Evolutionary conservation across 1,140 invertebrate species (phyloP).

Genomic region (Pinna nobilis): DNA sequence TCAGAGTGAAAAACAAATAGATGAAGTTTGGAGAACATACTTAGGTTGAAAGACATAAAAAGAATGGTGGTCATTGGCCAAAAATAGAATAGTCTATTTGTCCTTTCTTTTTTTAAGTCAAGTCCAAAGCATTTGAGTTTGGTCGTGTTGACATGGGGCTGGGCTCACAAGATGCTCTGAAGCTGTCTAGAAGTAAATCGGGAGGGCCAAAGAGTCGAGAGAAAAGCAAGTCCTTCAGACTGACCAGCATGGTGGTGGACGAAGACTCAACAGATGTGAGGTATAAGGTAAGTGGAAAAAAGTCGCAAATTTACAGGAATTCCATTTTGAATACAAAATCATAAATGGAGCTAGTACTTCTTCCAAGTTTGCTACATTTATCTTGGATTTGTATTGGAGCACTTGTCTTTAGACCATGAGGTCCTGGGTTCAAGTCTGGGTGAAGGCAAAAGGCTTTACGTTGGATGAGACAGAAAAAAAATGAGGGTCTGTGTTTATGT

Average conservation of each 20-base stretch:
- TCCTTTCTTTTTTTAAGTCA: constrained; percentile 23
- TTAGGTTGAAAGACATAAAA: background rate
- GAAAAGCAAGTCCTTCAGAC: constrained; percentile 36
- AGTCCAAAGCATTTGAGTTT: constrained; percentile 39
- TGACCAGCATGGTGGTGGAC: constrained; percentile 43
- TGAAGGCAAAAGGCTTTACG: too few relatives aligned
- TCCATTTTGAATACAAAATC: too few relatives aligned
- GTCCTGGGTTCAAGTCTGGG: too few relatives aligned
- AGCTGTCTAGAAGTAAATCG: constrained; percentile 6
- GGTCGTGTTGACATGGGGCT: constrained; percentile 8
- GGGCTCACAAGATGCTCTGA: constrained; percentile 18
- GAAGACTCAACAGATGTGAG: constrained; percentile 42
- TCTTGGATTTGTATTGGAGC: background rate
- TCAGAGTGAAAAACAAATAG: too few relatives aligned
- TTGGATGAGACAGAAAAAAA: too few relatives aligned
- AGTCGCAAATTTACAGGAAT: background rate
- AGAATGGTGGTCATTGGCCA: background rate
- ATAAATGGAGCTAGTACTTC: too few relatives aligned
- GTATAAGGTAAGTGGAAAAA: constrained; percentile 30
- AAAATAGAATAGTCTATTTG: background rate
- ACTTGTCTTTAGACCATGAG: too few relatives aligned
- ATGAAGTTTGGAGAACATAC: background rate
- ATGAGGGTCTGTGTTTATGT: too few relatives aligned
- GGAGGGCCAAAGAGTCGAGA: constrained; percentile 28
- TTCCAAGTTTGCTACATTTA: background rate